Conservation (phyloP, 1,140 invertebrate genomes). For the Galleria mellonella region DNA sequence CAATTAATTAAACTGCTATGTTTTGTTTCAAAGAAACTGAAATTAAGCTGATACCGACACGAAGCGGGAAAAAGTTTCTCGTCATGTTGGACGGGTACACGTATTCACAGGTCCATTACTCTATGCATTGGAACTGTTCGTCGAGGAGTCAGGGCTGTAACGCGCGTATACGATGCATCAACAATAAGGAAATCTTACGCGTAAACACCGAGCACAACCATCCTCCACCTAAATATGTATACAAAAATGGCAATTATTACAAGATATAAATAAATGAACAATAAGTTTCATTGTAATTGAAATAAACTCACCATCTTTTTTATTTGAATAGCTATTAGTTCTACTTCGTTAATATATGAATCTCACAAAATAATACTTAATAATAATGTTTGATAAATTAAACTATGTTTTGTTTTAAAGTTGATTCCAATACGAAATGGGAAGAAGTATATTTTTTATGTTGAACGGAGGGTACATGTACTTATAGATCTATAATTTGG, state of each 20-base stretch:
- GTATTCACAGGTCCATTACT: conserved; percentile 29
- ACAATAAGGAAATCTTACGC: conserved; percentile 1
- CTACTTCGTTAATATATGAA: no score
- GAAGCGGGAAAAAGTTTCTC: conserved; percentile 22
- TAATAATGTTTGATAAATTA: no score
- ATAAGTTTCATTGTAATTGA: no score
- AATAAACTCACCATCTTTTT: no score
- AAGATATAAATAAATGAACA: conserved; percentile 3
- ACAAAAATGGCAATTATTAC: conserved; percentile 13
- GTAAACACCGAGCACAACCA: conserved; percentile 14
- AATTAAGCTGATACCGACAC: conserved; percentile 22
- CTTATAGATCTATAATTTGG: conserved; percentile 34
- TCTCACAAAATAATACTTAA: no score
- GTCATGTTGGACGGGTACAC: conserved; percentile 33
- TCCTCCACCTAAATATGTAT: conserved; percentile 15
- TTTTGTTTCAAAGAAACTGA: neutral
- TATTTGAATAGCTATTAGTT: no score
- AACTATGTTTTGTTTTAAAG: no score
- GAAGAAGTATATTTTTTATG: conserved; percentile 38
- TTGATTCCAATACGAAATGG: conserved; percentile 40
- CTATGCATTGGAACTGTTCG: conserved; percentile 20
- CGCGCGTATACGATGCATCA: conserved; percentile 3
- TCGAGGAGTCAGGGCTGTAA: conserved; percentile 11
- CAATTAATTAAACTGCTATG: neutral
- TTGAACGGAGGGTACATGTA: conserved; percentile 48